Evolutionary conservation across 2,888 invertebrate species (phyloP).

Genomic region (Microplitis deprimator): DNA sequence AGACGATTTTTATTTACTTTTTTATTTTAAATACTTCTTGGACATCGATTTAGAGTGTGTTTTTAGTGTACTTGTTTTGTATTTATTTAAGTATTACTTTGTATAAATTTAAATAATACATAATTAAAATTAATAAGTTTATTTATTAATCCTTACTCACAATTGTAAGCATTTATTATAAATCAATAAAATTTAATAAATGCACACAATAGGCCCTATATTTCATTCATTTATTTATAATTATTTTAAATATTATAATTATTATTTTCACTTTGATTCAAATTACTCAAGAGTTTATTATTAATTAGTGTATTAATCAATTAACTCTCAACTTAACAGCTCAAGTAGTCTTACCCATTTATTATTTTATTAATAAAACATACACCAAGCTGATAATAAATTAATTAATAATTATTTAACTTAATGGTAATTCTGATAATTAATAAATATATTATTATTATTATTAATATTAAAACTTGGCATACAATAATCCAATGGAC

Average conservation of each 20-base stretch:
- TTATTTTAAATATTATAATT: background rate
- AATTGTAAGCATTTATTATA: slow-evolving; percentile 14
- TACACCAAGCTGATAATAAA: background rate
- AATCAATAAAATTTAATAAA: background rate
- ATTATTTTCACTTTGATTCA: background rate
- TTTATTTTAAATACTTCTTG: slow-evolving; percentile 66
- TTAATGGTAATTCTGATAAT: background rate
- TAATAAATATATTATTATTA: background rate
- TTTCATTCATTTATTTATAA: background rate
- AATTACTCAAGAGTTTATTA: background rate
- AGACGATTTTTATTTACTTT: slow-evolving; percentile 65
- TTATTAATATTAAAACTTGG: background rate
- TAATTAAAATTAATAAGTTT: slow-evolving; percentile 47
- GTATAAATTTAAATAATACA: slow-evolving; percentile 38
- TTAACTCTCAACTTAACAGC: background rate
- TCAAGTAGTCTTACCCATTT: background rate
- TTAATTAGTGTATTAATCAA: background rate
- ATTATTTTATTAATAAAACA: background rate
- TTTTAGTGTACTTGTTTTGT: slow-evolving; percentile 36
- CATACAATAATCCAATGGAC: background rate
- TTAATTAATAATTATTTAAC: background rate
- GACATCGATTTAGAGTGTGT: slow-evolving; percentile 64
- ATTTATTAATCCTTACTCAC: slow-evolving; percentile 15
- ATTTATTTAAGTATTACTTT: background rate
- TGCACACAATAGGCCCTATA: slow-evolving; percentile 1